These are phyloP conservation scores for Magallana angulata DNA, from an alignment of 1,140 invertebrate species.

Conservation along the genomic window DNA sequence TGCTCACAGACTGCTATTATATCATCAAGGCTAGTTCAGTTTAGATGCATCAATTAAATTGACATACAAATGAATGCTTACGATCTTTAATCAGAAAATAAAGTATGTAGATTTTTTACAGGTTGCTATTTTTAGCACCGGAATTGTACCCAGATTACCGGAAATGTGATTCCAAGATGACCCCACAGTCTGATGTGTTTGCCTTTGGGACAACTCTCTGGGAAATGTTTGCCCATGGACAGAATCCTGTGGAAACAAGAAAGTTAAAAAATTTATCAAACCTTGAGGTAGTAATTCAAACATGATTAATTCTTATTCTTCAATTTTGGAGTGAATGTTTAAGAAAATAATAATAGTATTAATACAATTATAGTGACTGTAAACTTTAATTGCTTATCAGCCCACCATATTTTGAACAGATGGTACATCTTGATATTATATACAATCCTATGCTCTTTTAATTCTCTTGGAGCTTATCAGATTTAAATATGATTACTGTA, in stretches of 20 bases:
- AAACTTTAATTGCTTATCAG: too few species aligned
- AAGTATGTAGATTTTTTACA: slow-evolving; percentile 31
- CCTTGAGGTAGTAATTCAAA: not conserved
- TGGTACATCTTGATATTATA: too few species aligned
- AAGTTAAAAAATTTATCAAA: not conserved
- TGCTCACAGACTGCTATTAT: not conserved
- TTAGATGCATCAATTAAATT: too few species aligned
- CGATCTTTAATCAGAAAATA: too few species aligned
- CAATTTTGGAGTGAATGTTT: not conserved
- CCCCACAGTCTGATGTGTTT: slow-evolving; percentile 62
- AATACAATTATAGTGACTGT: too few species aligned
- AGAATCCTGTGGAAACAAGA: slow-evolving; percentile 43
- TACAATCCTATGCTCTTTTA: too few species aligned
- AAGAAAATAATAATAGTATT: too few species aligned
- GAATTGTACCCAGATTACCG: slow-evolving; percentile 56
- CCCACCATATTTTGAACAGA: too few species aligned
- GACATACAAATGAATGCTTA: too few species aligned
- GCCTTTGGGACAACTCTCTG: slow-evolving; percentile 65
- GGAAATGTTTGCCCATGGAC: slow-evolving; percentile 62
- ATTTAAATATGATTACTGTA: too few species aligned
- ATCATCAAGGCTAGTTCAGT: too few species aligned
- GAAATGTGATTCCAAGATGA: slow-evolving; percentile 36
- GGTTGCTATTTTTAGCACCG: slow-evolving; percentile 66
- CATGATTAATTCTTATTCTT: not conserved
- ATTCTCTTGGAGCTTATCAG: too few species aligned